Percentiles rank a stretch among this genome's conserved stretches.
phyloP scores from a whole-genome alignment of 2,113 vertebrate species.

The Typhlomys cinereus region DNA sequence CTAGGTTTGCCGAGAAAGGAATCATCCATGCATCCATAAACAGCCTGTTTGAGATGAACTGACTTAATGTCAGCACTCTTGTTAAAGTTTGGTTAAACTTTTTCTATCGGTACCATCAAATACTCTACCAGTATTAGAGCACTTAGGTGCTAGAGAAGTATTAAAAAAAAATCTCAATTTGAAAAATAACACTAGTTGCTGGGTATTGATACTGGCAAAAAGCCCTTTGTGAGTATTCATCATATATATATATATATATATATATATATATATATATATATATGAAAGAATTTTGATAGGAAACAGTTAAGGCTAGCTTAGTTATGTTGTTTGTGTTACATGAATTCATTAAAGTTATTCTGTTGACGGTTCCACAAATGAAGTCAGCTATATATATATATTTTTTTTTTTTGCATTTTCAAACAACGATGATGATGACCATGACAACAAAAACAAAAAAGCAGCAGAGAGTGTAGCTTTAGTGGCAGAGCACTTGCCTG shows the following conservation, averaged over 20 bases:
- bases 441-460: neutral
- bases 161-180: constrained; percentile 46
- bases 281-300: neutral
- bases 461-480: neutral
- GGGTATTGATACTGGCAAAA: constrained; percentile 25
- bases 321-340: constrained; percentile 38
- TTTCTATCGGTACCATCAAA: constrained; percentile 31
- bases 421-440: neutral
- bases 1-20: constrained; percentile 24
- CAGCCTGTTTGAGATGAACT: constrained; percentile 27
- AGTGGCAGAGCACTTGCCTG: neutral
- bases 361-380: constrained; percentile 28
- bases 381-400: neutral
- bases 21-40: constrained; percentile 28
- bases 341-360: constrained; percentile 39
- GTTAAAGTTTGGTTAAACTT: too few species aligned
- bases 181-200: constrained; percentile 34
- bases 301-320: constrained; percentile 33
- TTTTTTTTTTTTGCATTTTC: neutral
- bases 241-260: constrained; percentile 12
- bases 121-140: constrained; percentile 19
- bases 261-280: constrained; percentile 3
- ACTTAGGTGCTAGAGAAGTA: neutral
- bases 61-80: constrained; percentile 41
- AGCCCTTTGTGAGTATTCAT: constrained; percentile 27